A percentile compares a stretch with the other conserved stretches of the same genome.
phyloP scores from a whole-genome alignment of 2,888 invertebrate species.

The Hemistola chrysoprasaria region DNA sequence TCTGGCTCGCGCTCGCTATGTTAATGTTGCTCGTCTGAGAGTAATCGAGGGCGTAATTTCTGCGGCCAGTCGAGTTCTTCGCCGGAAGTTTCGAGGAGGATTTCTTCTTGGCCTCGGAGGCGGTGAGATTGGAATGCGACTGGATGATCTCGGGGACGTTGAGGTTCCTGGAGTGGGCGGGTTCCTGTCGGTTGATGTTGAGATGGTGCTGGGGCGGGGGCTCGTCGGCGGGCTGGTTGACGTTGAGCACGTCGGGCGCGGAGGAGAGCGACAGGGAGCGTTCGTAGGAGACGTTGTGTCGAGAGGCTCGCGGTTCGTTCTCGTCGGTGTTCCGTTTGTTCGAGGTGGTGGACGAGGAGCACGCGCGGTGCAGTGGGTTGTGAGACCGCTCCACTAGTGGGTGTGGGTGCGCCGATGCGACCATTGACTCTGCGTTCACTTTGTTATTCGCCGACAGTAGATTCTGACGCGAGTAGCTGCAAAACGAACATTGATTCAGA shows the following conservation, averaged over 20 bases:
- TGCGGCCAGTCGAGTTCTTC: slow-evolving; percentile 64
- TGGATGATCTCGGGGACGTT: slow-evolving; percentile 72
- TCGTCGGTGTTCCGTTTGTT: slow-evolving; percentile 64
- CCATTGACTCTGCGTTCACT: slow-evolving; percentile 84
- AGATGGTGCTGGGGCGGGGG: slow-evolving; percentile 34
- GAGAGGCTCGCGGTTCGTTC: slow-evolving; percentile 36
- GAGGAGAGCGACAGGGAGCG: slow-evolving; percentile 73
- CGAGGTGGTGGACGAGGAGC: slow-evolving; percentile 52
- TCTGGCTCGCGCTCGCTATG: slow-evolving; percentile 61
- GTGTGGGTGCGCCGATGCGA: slow-evolving; percentile 58
- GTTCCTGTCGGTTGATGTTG: too few species aligned
- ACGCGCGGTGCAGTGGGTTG: slow-evolving; percentile 67
- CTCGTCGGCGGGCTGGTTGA: slow-evolving; percentile 67
- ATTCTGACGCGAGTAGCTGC: slow-evolving; percentile 94
- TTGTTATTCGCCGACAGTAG: slow-evolving; percentile 89
- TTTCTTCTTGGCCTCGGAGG: slow-evolving; percentile 63
- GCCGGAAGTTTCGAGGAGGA: slow-evolving; percentile 74
- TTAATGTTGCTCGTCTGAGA: slow-evolving; percentile 69
- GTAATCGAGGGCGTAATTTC: slow-evolving; percentile 62
- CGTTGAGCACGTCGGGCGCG: slow-evolving; percentile 82
- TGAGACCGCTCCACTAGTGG: slow-evolving; percentile 82
- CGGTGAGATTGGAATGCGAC: slow-evolving; percentile 65
- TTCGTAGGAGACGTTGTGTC: slow-evolving; percentile 61
- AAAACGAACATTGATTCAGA: slow-evolving; percentile 39
- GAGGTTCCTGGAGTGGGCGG: slow-evolving; percentile 34